phyloP scores from a whole-genome alignment of 2,113 vertebrate genomes.

The Chascanopsetta lugubris region DNA sequence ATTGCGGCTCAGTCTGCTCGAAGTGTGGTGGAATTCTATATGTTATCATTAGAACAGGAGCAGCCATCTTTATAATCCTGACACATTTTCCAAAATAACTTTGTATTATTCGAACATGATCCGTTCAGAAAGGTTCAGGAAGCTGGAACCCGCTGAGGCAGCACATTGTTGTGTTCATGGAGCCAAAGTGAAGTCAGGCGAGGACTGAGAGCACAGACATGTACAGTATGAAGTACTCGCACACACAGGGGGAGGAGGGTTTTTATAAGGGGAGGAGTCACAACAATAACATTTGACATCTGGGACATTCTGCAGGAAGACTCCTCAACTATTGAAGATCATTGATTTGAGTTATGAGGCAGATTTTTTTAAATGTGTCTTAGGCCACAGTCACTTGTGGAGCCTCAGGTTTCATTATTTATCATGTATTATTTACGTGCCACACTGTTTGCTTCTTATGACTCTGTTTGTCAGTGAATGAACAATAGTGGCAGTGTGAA shows the following conservation, averaged over 20 bases:
- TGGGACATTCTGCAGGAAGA: too few relatives aligned
- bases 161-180: neutral
- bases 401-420: too few relatives aligned
- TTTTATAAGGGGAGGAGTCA: neutral
- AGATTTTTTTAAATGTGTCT: too few relatives aligned
- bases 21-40: neutral
- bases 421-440: too few relatives aligned
- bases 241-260: neutral
- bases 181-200: neutral
- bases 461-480: conserved; percentile 1
- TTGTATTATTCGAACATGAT: conserved; percentile 2
- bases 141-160: neutral
- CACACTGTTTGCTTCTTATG: too few relatives aligned
- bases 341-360: too few relatives aligned
- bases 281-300: too few relatives aligned
- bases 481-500: conserved; percentile 43
- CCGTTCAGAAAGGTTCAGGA: neutral
- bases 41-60: neutral
- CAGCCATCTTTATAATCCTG: neutral
- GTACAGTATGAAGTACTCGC: too few relatives aligned
- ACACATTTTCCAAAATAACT: neutral
- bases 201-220: neutral
- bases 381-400: too few relatives aligned
- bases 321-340: too few relatives aligned
- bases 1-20: neutral